Evolutionary conservation across 2,888 invertebrate species (phyloP).

Genomic region (Cecidostiba fungosa): DNA sequence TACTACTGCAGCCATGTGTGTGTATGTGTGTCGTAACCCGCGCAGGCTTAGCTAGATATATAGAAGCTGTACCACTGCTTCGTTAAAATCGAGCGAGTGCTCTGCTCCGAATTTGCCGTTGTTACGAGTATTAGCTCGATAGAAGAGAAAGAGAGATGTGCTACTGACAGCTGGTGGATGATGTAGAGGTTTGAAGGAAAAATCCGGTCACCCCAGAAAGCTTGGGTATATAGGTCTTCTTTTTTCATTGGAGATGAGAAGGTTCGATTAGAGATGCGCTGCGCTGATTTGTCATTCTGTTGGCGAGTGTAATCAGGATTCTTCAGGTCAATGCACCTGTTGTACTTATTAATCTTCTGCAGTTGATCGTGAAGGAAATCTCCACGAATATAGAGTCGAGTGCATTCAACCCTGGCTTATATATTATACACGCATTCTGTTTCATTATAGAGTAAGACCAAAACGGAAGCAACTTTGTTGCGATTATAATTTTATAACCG

Average conservation of each 20-base stretch:
- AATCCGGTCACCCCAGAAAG: background rate
- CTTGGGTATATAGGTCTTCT: no score
- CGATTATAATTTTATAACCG: background rate
- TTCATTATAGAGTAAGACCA: no score
- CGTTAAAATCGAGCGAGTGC: background rate
- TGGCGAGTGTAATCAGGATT: background rate
- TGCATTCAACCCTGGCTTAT: background rate
- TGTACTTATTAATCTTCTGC: background rate
- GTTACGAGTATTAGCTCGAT: background rate
- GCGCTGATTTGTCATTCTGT: background rate
- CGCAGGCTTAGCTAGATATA: background rate
- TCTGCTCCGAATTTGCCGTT: background rate
- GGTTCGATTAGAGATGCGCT: no score
- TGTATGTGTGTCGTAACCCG: background rate
- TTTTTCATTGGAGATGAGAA: no score
- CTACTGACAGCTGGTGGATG: background rate
- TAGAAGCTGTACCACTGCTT: background rate
- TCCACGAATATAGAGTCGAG: background rate
- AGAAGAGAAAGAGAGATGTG: slow-evolving; percentile 1
- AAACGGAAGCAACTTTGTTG: no score
- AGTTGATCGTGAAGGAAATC: background rate
- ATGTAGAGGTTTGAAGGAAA: background rate
- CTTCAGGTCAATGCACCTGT: background rate
- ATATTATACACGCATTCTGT: no score
- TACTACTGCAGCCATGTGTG: background rate